Percentiles rank a stretch among this genome's conserved stretches.
These are phyloP conservation scores for Carpatolechia fugitivella DNA, from an alignment of 2,888 invertebrate species.

Conservation along the genomic window DNA sequence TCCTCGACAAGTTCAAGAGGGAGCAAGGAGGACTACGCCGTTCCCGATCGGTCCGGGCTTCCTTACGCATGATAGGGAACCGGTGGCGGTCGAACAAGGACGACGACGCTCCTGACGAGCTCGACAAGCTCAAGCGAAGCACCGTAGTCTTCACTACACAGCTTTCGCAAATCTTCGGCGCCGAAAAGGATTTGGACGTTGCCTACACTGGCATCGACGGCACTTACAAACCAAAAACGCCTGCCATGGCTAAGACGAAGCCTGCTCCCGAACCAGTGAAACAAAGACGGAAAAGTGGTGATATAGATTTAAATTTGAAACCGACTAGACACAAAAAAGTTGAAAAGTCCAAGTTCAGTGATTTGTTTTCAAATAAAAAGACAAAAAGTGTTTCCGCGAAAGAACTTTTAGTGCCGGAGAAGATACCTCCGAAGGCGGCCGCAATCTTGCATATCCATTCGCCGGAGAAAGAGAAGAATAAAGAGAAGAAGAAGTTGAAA, in stretches of 20 bases:
- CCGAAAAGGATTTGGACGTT: slow-evolving; percentile 63
- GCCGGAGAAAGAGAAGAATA: slow-evolving; percentile 45
- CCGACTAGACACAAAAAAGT: slow-evolving; percentile 60
- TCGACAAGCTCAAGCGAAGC: slow-evolving; percentile 56
- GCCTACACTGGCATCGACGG: slow-evolving; percentile 69
- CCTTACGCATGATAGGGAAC: slow-evolving; percentile 82
- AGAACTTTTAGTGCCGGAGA: slow-evolving; percentile 66
- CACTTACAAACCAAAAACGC: slow-evolving; percentile 69
- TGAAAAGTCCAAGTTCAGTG: slow-evolving; percentile 69
- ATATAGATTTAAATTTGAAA: slow-evolving; percentile 64
- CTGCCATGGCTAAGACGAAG: slow-evolving; percentile 67
- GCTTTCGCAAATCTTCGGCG: slow-evolving; percentile 59
- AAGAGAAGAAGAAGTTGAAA: slow-evolving; percentile 60
- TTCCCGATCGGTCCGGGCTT: slow-evolving; percentile 84
- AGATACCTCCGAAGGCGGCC: slow-evolving; percentile 81
- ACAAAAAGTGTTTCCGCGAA: slow-evolving; percentile 68
- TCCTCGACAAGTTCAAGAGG: slow-evolving; percentile 74
- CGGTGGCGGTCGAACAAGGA: slow-evolving; percentile 77
- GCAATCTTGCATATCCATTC: slow-evolving; percentile 80
- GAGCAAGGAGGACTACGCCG: slow-evolving; percentile 78
- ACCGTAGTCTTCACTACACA: slow-evolving; percentile 59
- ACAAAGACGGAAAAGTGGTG: slow-evolving; percentile 63
- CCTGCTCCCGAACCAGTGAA: slow-evolving; percentile 44
- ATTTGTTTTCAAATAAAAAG: slow-evolving; percentile 71
- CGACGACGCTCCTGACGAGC: slow-evolving; percentile 53